Evolutionary conservation across 2,797 vertebrate species (phyloP), one percentile per base, ranked within the genome.

Genomic region (Sebastes glaucus): DNA sequence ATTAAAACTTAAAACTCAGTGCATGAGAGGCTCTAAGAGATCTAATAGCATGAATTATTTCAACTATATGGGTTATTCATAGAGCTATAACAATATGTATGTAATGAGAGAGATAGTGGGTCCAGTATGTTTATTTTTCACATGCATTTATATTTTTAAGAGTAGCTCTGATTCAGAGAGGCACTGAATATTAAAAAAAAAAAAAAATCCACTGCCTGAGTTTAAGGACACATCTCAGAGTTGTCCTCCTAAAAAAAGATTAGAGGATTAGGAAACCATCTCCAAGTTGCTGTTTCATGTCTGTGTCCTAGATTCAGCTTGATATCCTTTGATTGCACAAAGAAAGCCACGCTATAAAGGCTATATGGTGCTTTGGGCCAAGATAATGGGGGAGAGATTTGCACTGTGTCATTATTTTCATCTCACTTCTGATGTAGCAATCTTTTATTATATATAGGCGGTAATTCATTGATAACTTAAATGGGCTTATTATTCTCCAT

Each of bases 181-280:
- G 4, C 46, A 2, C 33, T 71, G 70, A 77, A 71, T 86, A 77
- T 87, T 20, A 56, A 71, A 77, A 87, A 18, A 46, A 4, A 49
- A 11, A 35, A 4, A 14, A 49, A 80, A 84, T 66, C 72, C 82
- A 80, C 68, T 30, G 64, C 74, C 55, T 76, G 66, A 87, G 66
- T 88, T 88, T 90, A 80, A 89, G 86, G 71, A 88, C 85, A 78
- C 69, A 77, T 88, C 81, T 86, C 60, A 77, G 82, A 85, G 82
- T 89, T 85, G 82, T 87, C 87, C 82, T 88, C 80, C 84, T 75
- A 73, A 86, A 93, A 92, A 92, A 87, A 84, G 78, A 90, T 88
- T 67, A 89, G 85, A 88, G 88, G 88, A 93, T 94, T 87, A 91
- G 87, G 87, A 90, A 93, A 89, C 85, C 85, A 86, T 92, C 90